Evolutionary conservation across 53 echinoderm and acorn worm species (phyloP), one percentile per base, ranked within the genome.

Genomic region (Patiria pectinifera): DNA sequence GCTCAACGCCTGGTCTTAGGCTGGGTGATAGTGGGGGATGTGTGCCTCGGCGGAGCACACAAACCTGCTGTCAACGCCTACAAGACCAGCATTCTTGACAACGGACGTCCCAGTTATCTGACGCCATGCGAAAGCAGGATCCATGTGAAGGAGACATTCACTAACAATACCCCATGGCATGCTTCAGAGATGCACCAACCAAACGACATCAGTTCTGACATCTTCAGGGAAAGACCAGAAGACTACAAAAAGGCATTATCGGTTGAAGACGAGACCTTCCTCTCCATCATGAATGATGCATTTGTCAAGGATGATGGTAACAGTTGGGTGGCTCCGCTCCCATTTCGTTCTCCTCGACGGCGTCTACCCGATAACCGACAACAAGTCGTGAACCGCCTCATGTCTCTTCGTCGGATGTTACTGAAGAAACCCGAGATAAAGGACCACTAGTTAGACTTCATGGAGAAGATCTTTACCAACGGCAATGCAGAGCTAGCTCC

Each of bases 11-110:
- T 93, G 72, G 88, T 87, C 72, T 76, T 93, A 83, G 93, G 93
- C 2, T 92, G 94, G 94, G 94, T 94, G 3, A 74, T 94, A 15
- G 84, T 94, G 2, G 88, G 89, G 15, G 94, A 92, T 75, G 85
- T 89, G 48, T 94, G 92, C 83, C 63, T 92, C 69, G 84, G 88
- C 11, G 74, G 82, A 26, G 47, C 84, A 8, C 87, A 92, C 82
- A 86, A 87, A 23, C 88, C 88, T 59, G 87, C 45, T 10, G 78
- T 87, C 4, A 88, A 94, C 48, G 63, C 86, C 48, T 89, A 43
- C 79, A 86, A 83, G 69, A 86, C 92, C 59, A 86, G 86, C 44
- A 81, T 92, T 19, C 86, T 80, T 12, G 23, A 69, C 10, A 91
- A 91, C 53, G 94, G 91, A n/a, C 94, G 91, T 7, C 75, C 91